A percentile compares a stretch with the other conserved stretches of the same genome.
phyloP scores from a whole-genome alignment of 2,888 invertebrate species.

The Pandemis corylana region DNA sequence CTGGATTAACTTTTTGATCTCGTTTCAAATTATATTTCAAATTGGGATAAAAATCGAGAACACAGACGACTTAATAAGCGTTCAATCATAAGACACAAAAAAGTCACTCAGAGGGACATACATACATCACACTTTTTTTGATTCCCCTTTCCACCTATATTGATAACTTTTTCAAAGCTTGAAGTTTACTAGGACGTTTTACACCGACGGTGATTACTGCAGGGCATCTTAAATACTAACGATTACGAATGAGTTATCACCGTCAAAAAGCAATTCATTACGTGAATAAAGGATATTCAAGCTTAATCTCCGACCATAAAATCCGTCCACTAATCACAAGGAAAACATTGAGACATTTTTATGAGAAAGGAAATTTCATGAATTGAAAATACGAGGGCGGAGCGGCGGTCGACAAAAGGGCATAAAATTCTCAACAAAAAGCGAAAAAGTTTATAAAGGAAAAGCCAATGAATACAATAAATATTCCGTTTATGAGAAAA shows the following conservation, averaged over 20 bases:
- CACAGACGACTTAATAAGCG: no score
- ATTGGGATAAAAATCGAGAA: no score
- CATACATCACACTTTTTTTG: no score
- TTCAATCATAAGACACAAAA: no score
- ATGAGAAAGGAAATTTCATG: conserved; percentile 21
- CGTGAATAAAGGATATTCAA: not conserved
- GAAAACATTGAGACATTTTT: conserved; percentile 20
- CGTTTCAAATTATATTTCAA: no score
- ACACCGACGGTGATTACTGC: not conserved
- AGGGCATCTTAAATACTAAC: not conserved
- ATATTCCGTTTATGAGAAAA: conserved; percentile 34
- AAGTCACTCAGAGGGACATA: no score
- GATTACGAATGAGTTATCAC: not conserved
- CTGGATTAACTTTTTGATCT: no score
- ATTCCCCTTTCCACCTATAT: no score
- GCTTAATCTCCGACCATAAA: conserved; percentile 17
- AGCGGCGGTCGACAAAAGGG: conserved; percentile 17
- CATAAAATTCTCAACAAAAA: conserved; percentile 31
- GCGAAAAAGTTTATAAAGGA: conserved; percentile 18
- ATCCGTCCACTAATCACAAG: conserved; percentile 15
- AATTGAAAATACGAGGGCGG: conserved; percentile 32
- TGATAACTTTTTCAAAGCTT: no score
- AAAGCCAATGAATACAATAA: conserved; percentile 36
- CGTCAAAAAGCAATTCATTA: conserved; percentile 5
- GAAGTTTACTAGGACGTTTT: not conserved